Base-by-base conservation (phyloP, 2,113 vertebrate species). In the Geothlypis trichas region DNA sequence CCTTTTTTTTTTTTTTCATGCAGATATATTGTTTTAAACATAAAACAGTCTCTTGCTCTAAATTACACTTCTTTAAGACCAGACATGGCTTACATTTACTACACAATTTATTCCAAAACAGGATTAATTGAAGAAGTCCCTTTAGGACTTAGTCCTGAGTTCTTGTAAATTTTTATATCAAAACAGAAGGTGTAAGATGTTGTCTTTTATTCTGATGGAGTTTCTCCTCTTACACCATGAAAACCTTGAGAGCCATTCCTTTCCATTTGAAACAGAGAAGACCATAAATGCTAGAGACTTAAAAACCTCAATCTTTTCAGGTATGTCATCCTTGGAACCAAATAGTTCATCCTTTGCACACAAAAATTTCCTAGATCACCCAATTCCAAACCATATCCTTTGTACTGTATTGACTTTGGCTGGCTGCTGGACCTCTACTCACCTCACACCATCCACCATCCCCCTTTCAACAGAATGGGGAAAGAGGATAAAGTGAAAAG, bases 291-390 rank as follows among this genome's bases (percentile, higher is more conserved):
- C 10, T 35, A 75, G 47, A 73, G 22, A 62, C 31, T 37, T 68
- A 10, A 62, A 66, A 8, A 1, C 0, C 2, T 1, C 1, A 28
- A 1, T 51, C 31, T 27, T 14, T 55, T 55, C 55, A 44, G 8
- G 3, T 19, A 75, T 47, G 14, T 41, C 18, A 94, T 72, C 30
- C 39, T 68, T 87, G 58, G 46, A 81, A 81, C 19, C 5, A 74
- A 84, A 57, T 6, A 69, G 11, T 30, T 63, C 23, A 79, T 44
- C 44, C 11, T 88, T 89, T 37, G 14, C 72, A 42, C 23, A 39
- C 41, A 66, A n/a, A 65, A 72, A 66, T 20, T 57, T 89, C 52
- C n/a, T 52, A 62, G n/a, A 69, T n/a, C 31, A 80, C 10, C 11
- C n/a, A 82, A 7, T 88, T 90, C 31, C 66, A 85, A 82, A 79